A percentile compares a stretch with the other conserved stretches of the same genome.
Conservation (phyloP, 1,140 invertebrate species). For the Euschistus heros region DNA sequence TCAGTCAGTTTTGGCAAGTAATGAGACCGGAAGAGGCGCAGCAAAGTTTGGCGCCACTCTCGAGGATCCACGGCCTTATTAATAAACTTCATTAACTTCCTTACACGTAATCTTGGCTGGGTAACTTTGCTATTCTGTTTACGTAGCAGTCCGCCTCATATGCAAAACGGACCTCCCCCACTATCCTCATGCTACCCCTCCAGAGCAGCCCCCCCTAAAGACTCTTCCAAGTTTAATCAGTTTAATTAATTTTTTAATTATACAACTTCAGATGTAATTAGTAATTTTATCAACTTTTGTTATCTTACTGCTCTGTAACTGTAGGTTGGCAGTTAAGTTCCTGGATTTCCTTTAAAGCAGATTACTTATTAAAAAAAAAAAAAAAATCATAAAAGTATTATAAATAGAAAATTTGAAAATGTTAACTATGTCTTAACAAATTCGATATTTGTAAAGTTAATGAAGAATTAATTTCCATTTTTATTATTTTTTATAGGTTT, state of each 20-base stretch:
- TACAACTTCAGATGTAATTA: conserved; percentile 12
- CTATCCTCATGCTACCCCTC: neutral
- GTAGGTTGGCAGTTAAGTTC: neutral
- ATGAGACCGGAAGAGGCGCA: conserved; percentile 4
- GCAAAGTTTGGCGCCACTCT: conserved; percentile 8
- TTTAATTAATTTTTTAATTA: conserved; percentile 18
- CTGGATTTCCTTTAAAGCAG: too few relatives aligned
- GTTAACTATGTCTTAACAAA: too few relatives aligned
- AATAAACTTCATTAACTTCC: conserved; percentile 17
- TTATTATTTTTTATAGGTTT: too few relatives aligned
- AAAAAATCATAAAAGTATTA: too few relatives aligned
- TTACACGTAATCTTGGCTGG: conserved; percentile 8
- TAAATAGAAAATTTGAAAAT: too few relatives aligned
- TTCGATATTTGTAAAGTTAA: too few relatives aligned
- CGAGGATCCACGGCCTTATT: conserved; percentile 13
- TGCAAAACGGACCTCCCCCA: conserved; percentile 11
- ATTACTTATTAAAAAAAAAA: too few relatives aligned
- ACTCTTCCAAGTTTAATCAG: conserved; percentile 16
- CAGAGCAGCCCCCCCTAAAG: neutral
- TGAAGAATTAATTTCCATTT: too few relatives aligned
- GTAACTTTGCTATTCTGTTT: conserved; percentile 13
- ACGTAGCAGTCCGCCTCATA: conserved; percentile 16
- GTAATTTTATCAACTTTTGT: conserved; percentile 16
- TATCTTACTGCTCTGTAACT: neutral
- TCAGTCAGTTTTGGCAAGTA: conserved; percentile 3